These are phyloP conservation scores for Oxystoma pomonae DNA, from an alignment of 2,888 invertebrate species.

Conservation along the genomic window DNA sequence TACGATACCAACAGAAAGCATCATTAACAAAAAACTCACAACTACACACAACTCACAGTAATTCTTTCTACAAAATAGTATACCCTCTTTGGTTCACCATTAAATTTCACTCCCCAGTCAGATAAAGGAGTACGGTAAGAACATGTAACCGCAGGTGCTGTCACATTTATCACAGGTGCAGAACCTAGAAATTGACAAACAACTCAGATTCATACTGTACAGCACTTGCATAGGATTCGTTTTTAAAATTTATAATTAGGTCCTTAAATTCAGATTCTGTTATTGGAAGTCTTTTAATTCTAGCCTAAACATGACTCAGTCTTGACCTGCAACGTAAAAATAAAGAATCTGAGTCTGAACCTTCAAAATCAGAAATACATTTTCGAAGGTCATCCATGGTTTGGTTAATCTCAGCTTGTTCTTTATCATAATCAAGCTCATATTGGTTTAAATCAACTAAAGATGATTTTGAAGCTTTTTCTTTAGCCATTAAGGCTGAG, in stretches of 20 bases:
- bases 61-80: conserved; percentile 15
- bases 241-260: conserved; percentile 5
- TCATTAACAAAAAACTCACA: conserved; percentile 9
- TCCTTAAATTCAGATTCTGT: conserved; percentile 1
- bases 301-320: conserved; percentile 3
- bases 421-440: too few species aligned
- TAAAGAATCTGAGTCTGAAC: too few species aligned
- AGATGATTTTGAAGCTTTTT: too few species aligned
- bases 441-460: too few species aligned
- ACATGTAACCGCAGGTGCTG: conserved; percentile 3
- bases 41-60: too few species aligned
- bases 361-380: too few species aligned
- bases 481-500: too few species aligned
- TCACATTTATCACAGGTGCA: neutral
- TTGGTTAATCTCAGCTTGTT: too few species aligned
- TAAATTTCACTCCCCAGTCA: conserved; percentile 11
- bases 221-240: conserved; percentile 9
- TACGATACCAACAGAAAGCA: neutral
- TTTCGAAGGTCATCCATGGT: too few species aligned
- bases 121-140: conserved; percentile 2
- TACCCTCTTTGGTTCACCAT: conserved; percentile 10
- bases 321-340: conserved; percentile 7
- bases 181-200: conserved; percentile 3
- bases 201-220: conserved; percentile 9
- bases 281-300: conserved; percentile 6